Evolutionary conservation across 2,797 vertebrate genomes (phyloP).

Genomic region (Pantherophis vulpinus): DNA sequence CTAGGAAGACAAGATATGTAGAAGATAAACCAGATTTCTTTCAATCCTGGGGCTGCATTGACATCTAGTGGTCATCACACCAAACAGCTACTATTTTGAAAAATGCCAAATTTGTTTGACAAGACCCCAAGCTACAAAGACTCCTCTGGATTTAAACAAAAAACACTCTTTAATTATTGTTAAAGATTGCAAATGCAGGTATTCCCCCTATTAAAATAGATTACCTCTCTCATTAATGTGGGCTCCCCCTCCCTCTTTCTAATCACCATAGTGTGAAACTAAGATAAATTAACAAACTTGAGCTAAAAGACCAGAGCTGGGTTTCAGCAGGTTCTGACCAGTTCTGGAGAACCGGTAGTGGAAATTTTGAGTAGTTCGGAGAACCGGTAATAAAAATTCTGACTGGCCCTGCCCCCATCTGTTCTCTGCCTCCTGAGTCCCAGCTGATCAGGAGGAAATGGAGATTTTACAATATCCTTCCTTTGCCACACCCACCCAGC

Average conservation of each 20-base stretch:
- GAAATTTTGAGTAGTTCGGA: no score
- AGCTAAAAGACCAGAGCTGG: not conserved
- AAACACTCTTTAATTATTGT: not conserved
- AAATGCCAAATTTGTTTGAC: not conserved
- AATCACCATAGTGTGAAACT: not conserved
- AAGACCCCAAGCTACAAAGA: not conserved
- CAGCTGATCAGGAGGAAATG: no score
- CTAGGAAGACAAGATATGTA: not conserved
- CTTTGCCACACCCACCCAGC: no score
- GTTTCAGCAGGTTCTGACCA: no score
- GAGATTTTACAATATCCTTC: no score
- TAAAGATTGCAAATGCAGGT: not conserved
- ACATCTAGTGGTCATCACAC: slow-evolving; percentile 45
- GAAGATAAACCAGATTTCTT: not conserved
- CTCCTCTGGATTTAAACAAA: not conserved
- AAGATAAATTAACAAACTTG: not conserved
- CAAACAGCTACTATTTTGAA: not conserved
- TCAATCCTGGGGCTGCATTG: slow-evolving; percentile 42
- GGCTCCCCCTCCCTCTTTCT: not conserved
- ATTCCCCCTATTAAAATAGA: not conserved
- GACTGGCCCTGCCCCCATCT: no score
- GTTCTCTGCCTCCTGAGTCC: no score
- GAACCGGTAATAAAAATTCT: no score
- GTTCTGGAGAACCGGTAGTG: no score
- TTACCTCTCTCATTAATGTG: no score